Evolutionary conservation across 2,888 invertebrate genomes (phyloP).

Genomic region (Steromphala cineraria): DNA sequence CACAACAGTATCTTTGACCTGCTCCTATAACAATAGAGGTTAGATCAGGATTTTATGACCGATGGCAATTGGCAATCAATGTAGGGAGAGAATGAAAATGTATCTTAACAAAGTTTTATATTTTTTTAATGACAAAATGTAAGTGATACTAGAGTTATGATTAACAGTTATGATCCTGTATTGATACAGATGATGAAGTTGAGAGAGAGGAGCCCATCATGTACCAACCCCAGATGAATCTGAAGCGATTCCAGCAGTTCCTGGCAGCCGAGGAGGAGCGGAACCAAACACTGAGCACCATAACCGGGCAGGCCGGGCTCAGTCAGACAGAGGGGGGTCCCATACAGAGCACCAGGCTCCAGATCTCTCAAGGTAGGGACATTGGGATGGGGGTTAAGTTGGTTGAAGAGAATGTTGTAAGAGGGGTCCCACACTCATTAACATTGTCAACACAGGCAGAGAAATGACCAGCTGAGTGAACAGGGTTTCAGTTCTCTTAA

Average conservation of each 20-base stretch:
- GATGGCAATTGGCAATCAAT: too few species aligned
- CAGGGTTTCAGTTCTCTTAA: too few species aligned
- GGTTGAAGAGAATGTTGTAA: too few species aligned
- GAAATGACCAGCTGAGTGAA: too few species aligned
- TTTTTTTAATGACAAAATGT: background rate
- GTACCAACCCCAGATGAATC: conserved; percentile 65
- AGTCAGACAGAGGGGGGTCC: conserved; percentile 51
- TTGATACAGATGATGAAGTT: conserved; percentile 41
- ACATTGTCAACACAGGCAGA: too few species aligned
- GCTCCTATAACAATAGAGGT: too few species aligned
- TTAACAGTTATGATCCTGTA: conserved; percentile 19
- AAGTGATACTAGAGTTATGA: background rate
- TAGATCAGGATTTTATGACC: too few species aligned
- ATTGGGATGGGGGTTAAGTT: too few species aligned
- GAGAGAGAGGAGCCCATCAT: conserved; percentile 45
- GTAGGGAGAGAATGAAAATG: too few species aligned
- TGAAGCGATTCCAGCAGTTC: conserved; percentile 66
- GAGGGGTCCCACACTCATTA: too few species aligned
- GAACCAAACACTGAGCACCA: conserved; percentile 58
- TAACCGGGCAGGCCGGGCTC: conserved; percentile 56
- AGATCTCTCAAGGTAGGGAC: conserved; percentile 29
- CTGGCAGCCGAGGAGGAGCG: conserved; percentile 59
- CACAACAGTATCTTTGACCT: too few species aligned
- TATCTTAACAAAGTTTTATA: background rate
- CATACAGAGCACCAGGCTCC: conserved; percentile 59